Percentiles rank a stretch among this genome's conserved stretches.
phyloP scores from a whole-genome alignment of 2,113 vertebrate species.

The Platysternon megacephalum region DNA sequence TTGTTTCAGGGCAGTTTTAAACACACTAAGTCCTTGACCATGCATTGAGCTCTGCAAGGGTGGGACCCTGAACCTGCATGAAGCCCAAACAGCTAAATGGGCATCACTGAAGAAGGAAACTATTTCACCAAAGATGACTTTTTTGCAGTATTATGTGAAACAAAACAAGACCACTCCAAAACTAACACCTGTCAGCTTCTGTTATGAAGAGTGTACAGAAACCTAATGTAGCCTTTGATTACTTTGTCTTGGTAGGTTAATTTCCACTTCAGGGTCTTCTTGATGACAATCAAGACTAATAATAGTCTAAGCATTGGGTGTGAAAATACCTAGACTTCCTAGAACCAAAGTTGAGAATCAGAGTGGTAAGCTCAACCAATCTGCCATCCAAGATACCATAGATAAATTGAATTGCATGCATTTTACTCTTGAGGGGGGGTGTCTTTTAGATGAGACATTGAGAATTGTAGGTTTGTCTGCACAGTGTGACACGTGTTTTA shows the following conservation, averaged over 20 bases:
- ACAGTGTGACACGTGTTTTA: neutral
- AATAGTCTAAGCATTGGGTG: neutral
- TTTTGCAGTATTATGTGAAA: neutral
- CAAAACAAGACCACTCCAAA: neutral
- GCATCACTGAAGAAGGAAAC: neutral
- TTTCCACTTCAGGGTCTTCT: neutral
- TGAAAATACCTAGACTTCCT: neutral
- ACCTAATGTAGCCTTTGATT: neutral
- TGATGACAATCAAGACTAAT: neutral
- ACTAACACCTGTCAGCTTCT: neutral
- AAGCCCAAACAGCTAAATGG: neutral
- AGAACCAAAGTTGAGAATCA: neutral
- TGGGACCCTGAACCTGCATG: fast-evolving
- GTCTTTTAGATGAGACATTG: neutral
- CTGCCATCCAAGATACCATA: neutral
- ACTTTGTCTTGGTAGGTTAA: neutral
- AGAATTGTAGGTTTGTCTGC: neutral
- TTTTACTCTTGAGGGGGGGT: neutral
- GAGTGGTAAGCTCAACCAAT: neutral
- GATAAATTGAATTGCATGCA: neutral
- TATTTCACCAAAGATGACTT: neutral
- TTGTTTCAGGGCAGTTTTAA: neutral
- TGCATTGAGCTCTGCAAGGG: neutral
- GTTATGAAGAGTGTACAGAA: neutral
- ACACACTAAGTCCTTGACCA: neutral